Evolutionary conservation across 2,797 vertebrate species (phyloP).

Genomic region (Eidolon dupreanum): DNA sequence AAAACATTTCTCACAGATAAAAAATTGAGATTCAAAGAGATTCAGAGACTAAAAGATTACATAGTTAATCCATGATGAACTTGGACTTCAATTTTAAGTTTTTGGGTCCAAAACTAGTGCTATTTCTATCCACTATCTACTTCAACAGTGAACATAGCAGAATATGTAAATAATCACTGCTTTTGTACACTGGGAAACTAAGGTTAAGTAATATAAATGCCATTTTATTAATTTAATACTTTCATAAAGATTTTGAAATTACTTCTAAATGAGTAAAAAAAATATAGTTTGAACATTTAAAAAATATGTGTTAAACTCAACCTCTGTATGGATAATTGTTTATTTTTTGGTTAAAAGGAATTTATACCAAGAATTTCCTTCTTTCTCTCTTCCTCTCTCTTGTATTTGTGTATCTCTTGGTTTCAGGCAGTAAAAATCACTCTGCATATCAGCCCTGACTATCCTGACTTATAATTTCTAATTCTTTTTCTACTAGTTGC

Average conservation of each 20-base stretch:
- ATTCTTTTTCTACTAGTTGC: not conserved
- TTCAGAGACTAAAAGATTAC: not conserved
- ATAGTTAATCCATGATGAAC: not conserved
- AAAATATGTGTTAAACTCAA: not conserved
- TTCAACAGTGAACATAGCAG: not conserved
- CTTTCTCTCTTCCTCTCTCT: not conserved
- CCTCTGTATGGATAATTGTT: not conserved
- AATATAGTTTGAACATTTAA: not conserved
- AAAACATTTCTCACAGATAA: not conserved
- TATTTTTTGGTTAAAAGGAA: not conserved
- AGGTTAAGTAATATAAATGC: not conserved
- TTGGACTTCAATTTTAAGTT: not conserved
- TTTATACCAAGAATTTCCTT: not conserved
- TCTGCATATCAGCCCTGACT: not conserved
- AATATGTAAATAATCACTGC: not conserved
- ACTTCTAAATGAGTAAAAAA: not conserved
- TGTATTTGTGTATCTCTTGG: not conserved
- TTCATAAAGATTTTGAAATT: not conserved
- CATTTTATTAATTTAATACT: not conserved
- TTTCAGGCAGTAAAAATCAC: not conserved
- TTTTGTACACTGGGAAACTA: not conserved
- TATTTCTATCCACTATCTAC: not conserved
- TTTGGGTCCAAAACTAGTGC: not conserved
- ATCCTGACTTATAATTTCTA: not conserved
- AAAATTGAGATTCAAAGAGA: not conserved